Evolutionary conservation across 2,797 vertebrate genomes (phyloP), one percentile per base, ranked within the genome.

Genomic region (Dryobates pubescens): DNA sequence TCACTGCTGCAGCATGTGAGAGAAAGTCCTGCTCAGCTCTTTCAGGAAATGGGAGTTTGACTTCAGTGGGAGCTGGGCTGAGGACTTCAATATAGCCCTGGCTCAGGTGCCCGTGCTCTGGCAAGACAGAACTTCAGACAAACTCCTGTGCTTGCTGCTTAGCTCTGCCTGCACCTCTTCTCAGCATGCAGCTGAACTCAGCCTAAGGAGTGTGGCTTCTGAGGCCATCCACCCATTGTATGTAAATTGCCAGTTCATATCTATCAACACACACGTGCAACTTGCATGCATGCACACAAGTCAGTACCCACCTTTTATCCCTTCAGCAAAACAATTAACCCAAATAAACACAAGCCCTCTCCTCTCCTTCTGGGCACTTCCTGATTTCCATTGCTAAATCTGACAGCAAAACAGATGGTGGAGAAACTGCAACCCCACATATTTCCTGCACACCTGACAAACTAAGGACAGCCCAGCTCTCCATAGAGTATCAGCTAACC

Each of bases 21-120:
- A 84, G 53, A 83, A 78, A 78, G 83, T 17, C 17, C 29, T 70
- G 15, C 34, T 64, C 27, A 53, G 4, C 2, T 72, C 3, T 78
- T 53, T 53, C 43, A 41, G 38, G 38, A 88, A 70, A 57, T 0
- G 1, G 26, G 2, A 7, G 4, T 14, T 34, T 0, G 0, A 2
- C 67, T 43, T 75, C 17, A 36, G 3, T 5, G 59, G 53, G 13
- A 29, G 3, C 7, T 65, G 23, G 6, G 23, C 34, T 88, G 51
- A 59, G 16, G 26, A n/a, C 18, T 47, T 47, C 43, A 63, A 43
- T 4, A 36, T 27, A 89, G 10, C 27, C 51, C 22, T 63, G 57
- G 7, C 7, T 90, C 34, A 43, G 43, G 14, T 75, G 38, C 20
- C 20, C 2, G 0, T 38, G 38, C 10, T 62, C 41, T 89, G 51